Evolutionary conservation across 1,140 invertebrate species (phyloP).

Genomic region (Aphelenchoides fujianensis): DNA sequence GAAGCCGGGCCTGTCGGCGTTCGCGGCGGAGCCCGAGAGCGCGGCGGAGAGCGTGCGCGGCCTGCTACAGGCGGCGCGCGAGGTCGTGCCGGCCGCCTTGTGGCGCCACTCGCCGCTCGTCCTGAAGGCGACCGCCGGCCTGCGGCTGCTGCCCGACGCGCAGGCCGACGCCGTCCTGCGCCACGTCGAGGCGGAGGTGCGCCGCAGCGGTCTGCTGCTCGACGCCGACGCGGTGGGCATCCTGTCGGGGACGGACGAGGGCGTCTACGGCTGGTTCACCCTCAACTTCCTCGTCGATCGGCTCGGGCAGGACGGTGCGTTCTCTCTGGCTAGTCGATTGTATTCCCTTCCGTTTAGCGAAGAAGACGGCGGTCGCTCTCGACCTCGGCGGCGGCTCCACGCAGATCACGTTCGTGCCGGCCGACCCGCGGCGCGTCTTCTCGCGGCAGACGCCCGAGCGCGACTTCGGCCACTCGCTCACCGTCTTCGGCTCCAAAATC

Average conservation of each 20-base stretch:
- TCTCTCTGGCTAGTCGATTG: no score
- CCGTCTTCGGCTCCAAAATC: conserved; percentile 71
- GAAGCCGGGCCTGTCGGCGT: conserved; percentile 83
- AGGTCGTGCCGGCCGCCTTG: conserved; percentile 72
- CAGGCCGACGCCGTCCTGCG: conserved; percentile 75
- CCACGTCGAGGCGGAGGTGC: conserved; percentile 68
- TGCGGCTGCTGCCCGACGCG: conserved; percentile 74
- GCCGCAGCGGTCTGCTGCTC: conserved; percentile 72
- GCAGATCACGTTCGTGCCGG: conserved; percentile 78
- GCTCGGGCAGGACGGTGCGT: conserved; percentile 13
- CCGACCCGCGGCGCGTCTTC: conserved; percentile 66
- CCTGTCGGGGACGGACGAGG: conserved; percentile 89
- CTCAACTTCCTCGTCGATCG: conserved; percentile 54
- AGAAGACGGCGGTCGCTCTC: conserved; percentile 73
- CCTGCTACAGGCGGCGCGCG: conserved; percentile 75
- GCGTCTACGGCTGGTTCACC: conserved; percentile 63
- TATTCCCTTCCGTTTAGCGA: conserved; percentile 24
- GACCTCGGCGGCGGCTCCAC: conserved; percentile 93
- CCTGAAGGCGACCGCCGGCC: conserved; percentile 79
- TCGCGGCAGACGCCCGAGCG: conserved; percentile 35
- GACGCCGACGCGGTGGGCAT: conserved; percentile 77
- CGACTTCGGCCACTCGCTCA: conserved; percentile 69
- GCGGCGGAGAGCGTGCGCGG: conserved; percentile 73
- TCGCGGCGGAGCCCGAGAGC: conserved; percentile 74
- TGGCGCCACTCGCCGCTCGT: conserved; percentile 75